Evolutionary conservation across 2,888 invertebrate species (phyloP), one percentile per base, ranked within the genome.

Genomic region (Plagodis dolabraria): DNA sequence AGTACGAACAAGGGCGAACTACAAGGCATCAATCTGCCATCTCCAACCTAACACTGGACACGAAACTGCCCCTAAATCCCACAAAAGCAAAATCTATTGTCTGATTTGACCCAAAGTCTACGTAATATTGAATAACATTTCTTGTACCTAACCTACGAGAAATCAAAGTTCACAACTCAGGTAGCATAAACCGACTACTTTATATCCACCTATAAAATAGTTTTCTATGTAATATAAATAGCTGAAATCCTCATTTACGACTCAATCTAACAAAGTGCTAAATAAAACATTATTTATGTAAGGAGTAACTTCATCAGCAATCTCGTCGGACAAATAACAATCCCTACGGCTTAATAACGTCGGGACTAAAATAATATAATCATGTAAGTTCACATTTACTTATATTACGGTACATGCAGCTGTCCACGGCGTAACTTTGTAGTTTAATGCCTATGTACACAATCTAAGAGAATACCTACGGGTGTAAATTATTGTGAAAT

Each of bases 11-110:
- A 68, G 63, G 64, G 68, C 68, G 63, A 63, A 50, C 54, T 60
- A 68, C 68, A 65, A 65, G 57, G 64, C 74, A 76, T 78, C 75
- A 73, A 79, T 79, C 74, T 75, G 60, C 70, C 61, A 68, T 71
- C 68, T 69, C 67, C 66, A 58, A 63, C 67, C 60, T 67, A 72
- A 74, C 65, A 68, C 73, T 70, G 69, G 65, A 69, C 63, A 55
- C 59, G 68, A 71, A 68, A 71, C 61, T 63, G 58, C 57, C 57
- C 40, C 63, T 46, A 60, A 64, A 62, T 60, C 56, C 53, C 43
- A 57, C 64, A 63, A 65, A 65, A 62, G 67, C 60, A 53, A 54
- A 48, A 49, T 60, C 63, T 53, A 54, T 60, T 49, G 45, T 46
- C 35, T 45, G 33, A 56, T 48, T 48, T 22, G 49, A 36, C 49